These are phyloP conservation scores for Chrysomallon squamiferum DNA, from an alignment of 1,140 invertebrate genomes.

Conservation along the genomic window DNA sequence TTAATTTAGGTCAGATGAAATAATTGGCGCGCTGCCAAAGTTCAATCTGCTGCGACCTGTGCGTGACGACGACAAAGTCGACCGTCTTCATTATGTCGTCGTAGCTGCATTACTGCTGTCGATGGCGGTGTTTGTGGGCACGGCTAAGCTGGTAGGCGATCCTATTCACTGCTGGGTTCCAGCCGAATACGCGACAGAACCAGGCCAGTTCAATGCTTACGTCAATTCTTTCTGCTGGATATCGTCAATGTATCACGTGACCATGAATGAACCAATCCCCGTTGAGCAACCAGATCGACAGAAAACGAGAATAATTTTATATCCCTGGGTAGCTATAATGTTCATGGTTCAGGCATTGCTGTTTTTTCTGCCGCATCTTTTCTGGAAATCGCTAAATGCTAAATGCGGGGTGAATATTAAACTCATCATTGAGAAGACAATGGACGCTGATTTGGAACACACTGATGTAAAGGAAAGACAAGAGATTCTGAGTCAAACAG, in stretches of 20 bases:
- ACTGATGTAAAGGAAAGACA: neutral
- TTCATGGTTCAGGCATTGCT: neutral
- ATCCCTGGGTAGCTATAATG: conserved; percentile 3
- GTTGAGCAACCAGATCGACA: neutral
- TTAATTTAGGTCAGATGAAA: conserved; percentile 21
- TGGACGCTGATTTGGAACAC: neutral
- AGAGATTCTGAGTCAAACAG: neutral
- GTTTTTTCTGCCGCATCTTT: neutral
- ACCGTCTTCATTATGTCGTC: conserved; percentile 34
- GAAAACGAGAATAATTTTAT: neutral
- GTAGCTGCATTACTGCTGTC: conserved; percentile 80
- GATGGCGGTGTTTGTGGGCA: conserved; percentile 80
- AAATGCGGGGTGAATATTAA: neutral
- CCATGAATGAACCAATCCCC: neutral
- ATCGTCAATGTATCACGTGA: neutral
- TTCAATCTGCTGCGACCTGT: conserved; percentile 18
- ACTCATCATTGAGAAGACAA: neutral
- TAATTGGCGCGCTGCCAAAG: conserved; percentile 22
- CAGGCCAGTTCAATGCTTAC: neutral
- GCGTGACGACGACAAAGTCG: conserved; percentile 38
- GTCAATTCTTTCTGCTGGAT: conserved; percentile 3
- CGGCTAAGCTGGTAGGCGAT: conserved; percentile 89
- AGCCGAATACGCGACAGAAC: neutral
- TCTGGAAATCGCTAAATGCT: neutral
- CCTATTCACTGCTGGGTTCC: conserved; percentile 79